Base-by-base conservation (phyloP, 2,888 invertebrate genomes). In the Epirrhoe alternata region DNA sequence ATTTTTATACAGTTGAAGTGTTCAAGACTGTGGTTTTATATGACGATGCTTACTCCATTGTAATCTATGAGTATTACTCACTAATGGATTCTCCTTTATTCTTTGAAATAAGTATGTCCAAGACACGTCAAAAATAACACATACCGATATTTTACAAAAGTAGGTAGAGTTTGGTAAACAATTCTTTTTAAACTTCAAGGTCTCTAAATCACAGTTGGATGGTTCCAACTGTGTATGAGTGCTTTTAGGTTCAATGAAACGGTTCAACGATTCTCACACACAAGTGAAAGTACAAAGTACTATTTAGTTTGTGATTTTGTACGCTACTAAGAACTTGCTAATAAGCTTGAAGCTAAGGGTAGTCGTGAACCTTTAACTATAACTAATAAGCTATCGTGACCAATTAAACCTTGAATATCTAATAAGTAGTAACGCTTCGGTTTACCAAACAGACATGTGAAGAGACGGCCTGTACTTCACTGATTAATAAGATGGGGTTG, bases 401-500 rank as follows among this genome's bases (percentile, higher is more conserved):
- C 69, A 76, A 74, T 73, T 74, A 73, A 60, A 70, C 53, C 58
- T 68, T 64, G 73, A 84, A 86, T 86, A 85, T 86, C 85, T 84
- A 87, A 88, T 87, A 87, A 89, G 89, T 86, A 85, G 81, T 83
- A 85, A 85, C 82, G 83, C 84, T 82, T 82, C 78, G 70, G 76
- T 78, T 77, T 80, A 85, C 82, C 80, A 86, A 87, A 88, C 85
- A 86, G 90, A 90, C 90, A 92, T 92, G 91, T 90, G 93, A 90
- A 89, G 89, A 92, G 88, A 88, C 91, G 88, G 86, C 86, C 86
- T 84, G 90, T 92, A 91, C 93, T 91, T 90, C 92, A 92, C 91
- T 93, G 92, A 92, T 93, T 92, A 92, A 92, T 92, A 92, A 92
- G 93, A 93, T 92, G 92, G 93, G 93, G 93, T 93, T 93, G 91